Evolutionary conservation across 2,888 invertebrate species (phyloP).

Genomic region (Meiosimyza platycephala): DNA sequence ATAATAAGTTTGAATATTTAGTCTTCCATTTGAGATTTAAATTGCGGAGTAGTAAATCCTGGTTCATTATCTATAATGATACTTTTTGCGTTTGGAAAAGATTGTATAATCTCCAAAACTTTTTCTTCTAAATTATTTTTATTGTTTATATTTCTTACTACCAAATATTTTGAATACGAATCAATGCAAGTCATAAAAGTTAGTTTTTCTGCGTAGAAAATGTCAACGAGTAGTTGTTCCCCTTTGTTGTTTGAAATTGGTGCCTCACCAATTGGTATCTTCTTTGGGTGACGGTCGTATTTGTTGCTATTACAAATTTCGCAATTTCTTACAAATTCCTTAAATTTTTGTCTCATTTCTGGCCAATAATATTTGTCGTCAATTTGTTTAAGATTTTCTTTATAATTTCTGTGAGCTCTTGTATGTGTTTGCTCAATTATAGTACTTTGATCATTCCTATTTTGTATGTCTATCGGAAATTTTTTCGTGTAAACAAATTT

Average conservation of each 20-base stretch:
- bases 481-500: too few species aligned
- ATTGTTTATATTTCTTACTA: conserved; percentile 35
- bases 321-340: conserved; percentile 32
- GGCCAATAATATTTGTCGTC: too few species aligned
- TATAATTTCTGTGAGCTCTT: too few species aligned
- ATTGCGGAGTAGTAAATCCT: conserved; percentile 36
- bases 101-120: conserved; percentile 29
- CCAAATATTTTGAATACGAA: conserved; percentile 40
- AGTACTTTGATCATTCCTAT: too few species aligned
- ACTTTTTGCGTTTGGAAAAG: conserved; percentile 29
- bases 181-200: conserved; percentile 37
- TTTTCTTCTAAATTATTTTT: conserved; percentile 37
- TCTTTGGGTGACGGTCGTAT: conserved; percentile 40
- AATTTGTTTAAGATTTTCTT: too few species aligned
- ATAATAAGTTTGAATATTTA: conserved; percentile 37
- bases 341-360: too few species aligned
- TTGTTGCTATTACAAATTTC: conserved; percentile 37
- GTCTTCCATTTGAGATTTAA: conserved; percentile 39
- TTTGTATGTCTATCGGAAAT: too few species aligned
- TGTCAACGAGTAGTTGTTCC: conserved; percentile 38
- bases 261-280: conserved; percentile 41
- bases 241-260: conserved; percentile 41
- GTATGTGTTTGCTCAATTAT: too few species aligned
- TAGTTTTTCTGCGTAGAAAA: conserved; percentile 36
- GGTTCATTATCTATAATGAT: conserved; percentile 22